These are phyloP conservation scores for Daubentonia madagascariensis DNA, from an alignment of 2,113 vertebrate genomes.

Conservation along the genomic window DNA sequence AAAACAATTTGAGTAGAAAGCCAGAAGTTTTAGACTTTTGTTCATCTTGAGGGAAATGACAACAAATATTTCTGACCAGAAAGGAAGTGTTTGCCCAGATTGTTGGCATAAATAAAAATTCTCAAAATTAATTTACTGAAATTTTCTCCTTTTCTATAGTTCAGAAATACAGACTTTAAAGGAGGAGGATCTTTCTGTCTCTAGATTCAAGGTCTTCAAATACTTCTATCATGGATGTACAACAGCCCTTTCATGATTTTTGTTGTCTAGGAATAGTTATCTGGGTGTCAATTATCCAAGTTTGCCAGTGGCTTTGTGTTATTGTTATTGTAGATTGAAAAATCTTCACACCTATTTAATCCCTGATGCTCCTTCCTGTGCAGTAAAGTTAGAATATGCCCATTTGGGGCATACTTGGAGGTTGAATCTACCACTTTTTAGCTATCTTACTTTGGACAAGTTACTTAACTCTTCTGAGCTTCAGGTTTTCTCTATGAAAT, in stretches of 20 bases:
- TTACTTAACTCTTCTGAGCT: background rate
- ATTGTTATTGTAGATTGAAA: background rate
- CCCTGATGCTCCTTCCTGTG: background rate
- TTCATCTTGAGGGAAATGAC: background rate
- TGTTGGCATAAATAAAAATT: background rate
- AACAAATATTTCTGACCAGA: background rate
- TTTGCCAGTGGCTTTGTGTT: background rate
- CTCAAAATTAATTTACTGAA: background rate
- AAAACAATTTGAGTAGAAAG: background rate
- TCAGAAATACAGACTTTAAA: background rate
- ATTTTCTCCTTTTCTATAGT: background rate
- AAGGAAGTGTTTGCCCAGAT: background rate
- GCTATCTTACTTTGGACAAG: background rate
- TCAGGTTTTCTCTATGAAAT: background rate
- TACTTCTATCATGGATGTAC: background rate
- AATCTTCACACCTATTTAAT: background rate
- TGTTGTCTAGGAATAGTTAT: background rate
- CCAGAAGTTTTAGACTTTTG: background rate
- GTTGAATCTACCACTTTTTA: background rate
- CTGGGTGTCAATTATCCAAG: background rate
- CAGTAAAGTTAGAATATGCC: background rate
- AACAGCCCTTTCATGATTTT: background rate
- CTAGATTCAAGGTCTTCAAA: background rate
- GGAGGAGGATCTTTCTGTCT: background rate
- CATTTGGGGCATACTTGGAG: background rate